A percentile compares a stretch with the other conserved stretches of the same genome.
Conservation (phyloP, 92 coral and sea anemone genomes). For the Muricea muricata region DNA sequence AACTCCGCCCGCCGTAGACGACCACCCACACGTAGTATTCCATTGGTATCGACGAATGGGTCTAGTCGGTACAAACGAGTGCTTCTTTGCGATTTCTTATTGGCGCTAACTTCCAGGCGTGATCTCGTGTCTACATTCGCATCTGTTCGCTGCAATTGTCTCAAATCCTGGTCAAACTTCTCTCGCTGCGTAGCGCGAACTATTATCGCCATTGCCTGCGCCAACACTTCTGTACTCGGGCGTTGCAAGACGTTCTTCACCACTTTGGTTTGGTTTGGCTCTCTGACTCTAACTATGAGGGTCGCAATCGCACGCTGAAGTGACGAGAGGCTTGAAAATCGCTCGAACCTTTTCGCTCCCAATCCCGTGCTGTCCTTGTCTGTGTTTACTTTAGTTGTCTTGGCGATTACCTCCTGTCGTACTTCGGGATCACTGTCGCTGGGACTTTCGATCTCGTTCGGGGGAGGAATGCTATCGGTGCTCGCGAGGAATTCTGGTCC, state of each 20-base stretch:
- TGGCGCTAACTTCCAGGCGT: background rate
- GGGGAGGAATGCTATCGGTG: no score
- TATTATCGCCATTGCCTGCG: conserved; percentile 53
- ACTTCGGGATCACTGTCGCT: no score
- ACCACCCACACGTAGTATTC: no score
- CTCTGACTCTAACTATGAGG: no score
- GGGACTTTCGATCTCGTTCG: no score
- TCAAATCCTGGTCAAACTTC: background rate
- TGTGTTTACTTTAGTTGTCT: no score
- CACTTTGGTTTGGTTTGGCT: background rate
- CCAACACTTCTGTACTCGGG: conserved; percentile 39
- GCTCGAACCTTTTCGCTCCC: no score
- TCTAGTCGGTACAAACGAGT: conserved; percentile 6
- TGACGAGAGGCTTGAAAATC: no score
- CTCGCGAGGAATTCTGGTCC: conserved; percentile 8
- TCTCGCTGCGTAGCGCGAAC: conserved; percentile 38
- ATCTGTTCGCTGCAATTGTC: background rate
- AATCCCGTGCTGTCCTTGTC: no score
- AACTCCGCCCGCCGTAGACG: conserved; percentile 48
- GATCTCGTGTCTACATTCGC: background rate
- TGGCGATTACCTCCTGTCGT: no score
- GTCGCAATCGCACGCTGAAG: no score
- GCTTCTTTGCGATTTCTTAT: background rate
- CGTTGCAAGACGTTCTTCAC: background rate
- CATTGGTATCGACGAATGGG: no score